phyloP scores from a whole-genome alignment of 1,140 invertebrate species.

The Leptoteleia sp. region DNA sequence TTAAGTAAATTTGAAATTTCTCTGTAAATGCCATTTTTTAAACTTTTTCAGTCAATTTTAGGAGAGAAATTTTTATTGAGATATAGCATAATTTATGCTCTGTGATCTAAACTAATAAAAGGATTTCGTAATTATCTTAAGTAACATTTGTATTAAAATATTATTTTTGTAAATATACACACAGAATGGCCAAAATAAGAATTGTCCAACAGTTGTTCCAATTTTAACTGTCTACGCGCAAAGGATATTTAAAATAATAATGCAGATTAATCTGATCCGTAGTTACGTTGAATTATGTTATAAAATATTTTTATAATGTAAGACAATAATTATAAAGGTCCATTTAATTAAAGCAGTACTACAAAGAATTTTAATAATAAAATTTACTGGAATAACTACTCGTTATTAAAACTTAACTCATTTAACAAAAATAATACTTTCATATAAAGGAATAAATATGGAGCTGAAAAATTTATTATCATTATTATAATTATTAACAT shows the following conservation, averaged over 20 bases:
- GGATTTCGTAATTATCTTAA: conserved; percentile 26
- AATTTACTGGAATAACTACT: conserved; percentile 14
- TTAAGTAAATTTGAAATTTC: conserved; percentile 2
- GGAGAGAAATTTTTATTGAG: conserved; percentile 22
- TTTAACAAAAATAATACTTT: conserved; percentile 15
- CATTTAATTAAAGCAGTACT: conserved; percentile 4
- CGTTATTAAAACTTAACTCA: conserved; percentile 16
- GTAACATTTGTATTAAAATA: conserved; percentile 5
- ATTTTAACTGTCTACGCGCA: conserved; percentile 2
- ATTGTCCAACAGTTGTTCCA: conserved; percentile 28
- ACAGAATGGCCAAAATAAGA: background rate
- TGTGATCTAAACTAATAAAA: conserved; percentile 9
- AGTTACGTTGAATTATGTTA: conserved; percentile 11
- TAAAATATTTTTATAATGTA: conserved; percentile 32
- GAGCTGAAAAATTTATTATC: conserved; percentile 7
- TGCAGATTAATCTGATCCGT: background rate
- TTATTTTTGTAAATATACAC: conserved; percentile 13
- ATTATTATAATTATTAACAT: too few relatives aligned
- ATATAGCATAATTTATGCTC: conserved; percentile 27
- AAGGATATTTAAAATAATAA: conserved; percentile 6
- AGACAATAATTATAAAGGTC: conserved; percentile 35
- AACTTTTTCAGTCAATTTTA: conserved; percentile 32
- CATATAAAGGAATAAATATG: conserved; percentile 1
- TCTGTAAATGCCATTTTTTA: conserved; percentile 20
- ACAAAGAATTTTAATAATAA: conserved; percentile 1